These are phyloP conservation scores for Eretmochelys imbricata DNA, from an alignment of 2,113 vertebrate genomes.

Conservation along the genomic window DNA sequence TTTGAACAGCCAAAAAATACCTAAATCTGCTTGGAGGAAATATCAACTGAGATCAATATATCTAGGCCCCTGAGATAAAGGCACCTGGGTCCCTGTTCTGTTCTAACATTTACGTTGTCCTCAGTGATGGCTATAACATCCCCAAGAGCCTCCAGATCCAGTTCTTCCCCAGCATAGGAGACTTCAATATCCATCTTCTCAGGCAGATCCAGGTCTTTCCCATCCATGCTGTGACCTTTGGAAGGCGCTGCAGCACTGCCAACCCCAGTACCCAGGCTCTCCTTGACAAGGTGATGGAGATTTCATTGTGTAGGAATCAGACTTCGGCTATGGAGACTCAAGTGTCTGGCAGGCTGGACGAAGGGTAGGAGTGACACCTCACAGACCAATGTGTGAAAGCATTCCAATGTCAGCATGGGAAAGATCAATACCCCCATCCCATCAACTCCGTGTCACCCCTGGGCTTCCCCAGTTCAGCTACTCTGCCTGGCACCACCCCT, in stretches of 20 bases:
- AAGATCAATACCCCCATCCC: not conserved
- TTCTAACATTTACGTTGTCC: conserved; percentile 83
- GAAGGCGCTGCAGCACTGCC: conserved; percentile 71
- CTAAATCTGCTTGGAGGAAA: too few relatives aligned
- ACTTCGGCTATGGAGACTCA: conserved; percentile 62
- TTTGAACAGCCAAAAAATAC: too few relatives aligned
- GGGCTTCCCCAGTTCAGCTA: too few relatives aligned
- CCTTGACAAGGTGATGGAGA: conserved; percentile 78
- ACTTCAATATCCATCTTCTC: conserved; percentile 88
- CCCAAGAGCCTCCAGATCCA: conserved; percentile 89
- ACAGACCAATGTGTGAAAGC: conserved; percentile 11
- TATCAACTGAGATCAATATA: too few relatives aligned
- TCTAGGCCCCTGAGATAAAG: not conserved
- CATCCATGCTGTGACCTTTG: conserved; percentile 75
- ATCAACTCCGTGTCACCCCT: too few relatives aligned
- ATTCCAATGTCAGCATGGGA: not conserved
- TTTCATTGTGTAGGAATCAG: conserved; percentile 72
- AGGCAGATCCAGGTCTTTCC: conserved; percentile 61
- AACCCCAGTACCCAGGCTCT: conserved; percentile 72
- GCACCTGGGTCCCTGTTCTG: too few relatives aligned
- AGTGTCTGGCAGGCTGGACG: conserved; percentile 31
- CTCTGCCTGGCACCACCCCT: too few relatives aligned
- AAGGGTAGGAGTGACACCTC: conserved; percentile 47
- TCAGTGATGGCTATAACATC: conserved; percentile 93
- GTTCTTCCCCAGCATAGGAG: conserved; percentile 87